phyloP scores from a whole-genome alignment of 2,888 invertebrate genomes.

The Ectropis crepuscularia region DNA sequence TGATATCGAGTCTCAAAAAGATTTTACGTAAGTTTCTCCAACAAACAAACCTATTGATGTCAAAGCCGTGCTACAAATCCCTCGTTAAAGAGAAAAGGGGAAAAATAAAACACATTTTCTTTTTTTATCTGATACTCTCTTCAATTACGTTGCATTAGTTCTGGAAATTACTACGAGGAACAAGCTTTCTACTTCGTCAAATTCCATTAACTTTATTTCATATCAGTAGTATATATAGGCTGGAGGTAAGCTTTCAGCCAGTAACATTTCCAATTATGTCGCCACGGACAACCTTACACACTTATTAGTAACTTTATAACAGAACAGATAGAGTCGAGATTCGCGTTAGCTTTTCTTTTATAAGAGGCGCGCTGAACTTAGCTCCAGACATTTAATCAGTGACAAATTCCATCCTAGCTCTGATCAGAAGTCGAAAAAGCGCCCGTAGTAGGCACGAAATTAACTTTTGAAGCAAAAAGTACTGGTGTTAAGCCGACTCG shows the following conservation, averaged over 20 bases:
- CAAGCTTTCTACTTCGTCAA: conserved; percentile 45
- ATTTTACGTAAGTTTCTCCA: conserved; percentile 54
- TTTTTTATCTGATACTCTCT: conserved; percentile 44
- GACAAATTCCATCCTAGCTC: conserved; percentile 37
- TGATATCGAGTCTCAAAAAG: conserved; percentile 45
- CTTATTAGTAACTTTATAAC: conserved; percentile 26
- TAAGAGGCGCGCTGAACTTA: conserved; percentile 26
- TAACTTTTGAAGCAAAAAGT: conserved; percentile 48
- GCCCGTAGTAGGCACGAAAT: conserved; percentile 50
- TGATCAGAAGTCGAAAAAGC: conserved; percentile 50
- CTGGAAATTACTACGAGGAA: conserved; percentile 49
- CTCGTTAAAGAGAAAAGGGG: conserved; percentile 43
- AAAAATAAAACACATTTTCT: conserved; percentile 32
- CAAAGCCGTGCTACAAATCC: conserved; percentile 50
- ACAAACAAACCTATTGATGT: conserved; percentile 52
- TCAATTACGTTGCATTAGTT: conserved; percentile 56
- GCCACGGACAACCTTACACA: conserved; percentile 20
- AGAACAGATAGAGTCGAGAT: conserved; percentile 24
- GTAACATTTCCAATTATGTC: conserved; percentile 48
- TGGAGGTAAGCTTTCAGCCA: conserved; percentile 34
- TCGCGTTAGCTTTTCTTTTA: conserved; percentile 6
- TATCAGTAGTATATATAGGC: conserved; percentile 36
- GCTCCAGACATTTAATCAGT: conserved; percentile 38
- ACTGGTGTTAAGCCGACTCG: conserved; percentile 25
- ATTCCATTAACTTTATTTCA: conserved; percentile 47